Base-by-base conservation (phyloP, 2,797 vertebrate species). In the Ambastaia sidthimunki region DNA sequence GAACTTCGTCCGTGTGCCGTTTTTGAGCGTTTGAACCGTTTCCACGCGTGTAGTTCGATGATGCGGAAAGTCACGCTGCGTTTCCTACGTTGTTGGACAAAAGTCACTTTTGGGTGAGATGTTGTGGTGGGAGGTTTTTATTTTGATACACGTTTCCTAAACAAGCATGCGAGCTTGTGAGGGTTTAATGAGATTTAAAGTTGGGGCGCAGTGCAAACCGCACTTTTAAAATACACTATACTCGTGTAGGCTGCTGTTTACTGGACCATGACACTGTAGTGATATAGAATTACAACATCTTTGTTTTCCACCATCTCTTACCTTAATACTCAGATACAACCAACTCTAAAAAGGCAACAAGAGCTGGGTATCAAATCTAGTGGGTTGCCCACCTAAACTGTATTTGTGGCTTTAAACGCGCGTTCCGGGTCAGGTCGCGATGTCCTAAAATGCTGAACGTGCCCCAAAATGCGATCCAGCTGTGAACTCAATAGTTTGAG, bases 181-280 rank as follows among this genome's bases (percentile, higher is more conserved):
- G 23, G 13, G 21, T 9, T 44, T 59, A 25, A 7, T 31, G 18
- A 65, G n/a, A 41, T 19, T n/a, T 12, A 11, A 65, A 65, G 18
- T 37, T 34, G 44, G 25, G 16, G 4, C 37, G 23, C 65, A n/a
- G 34, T 73, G 10, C 16, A 74, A 63, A 72, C 54, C 31, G 55
- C 54, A 23, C 57, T 37, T 70, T 62, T 3, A 10, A 18, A n/a
- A 9, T 65, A 2, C 54, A 57, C 54, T 34, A 37, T 15, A 10
- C 19, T 21, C 12, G 25, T 18, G 12, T 52, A 50, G 1, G n/a
- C 67, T 50, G 28, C n/a, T 62, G 76, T 60, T 55, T 71, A 60
- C n/a, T 71, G 55, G 47, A 78, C 76, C 66, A 52, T 71, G 55
- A 71, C 55, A 23, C 12, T 60, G 15, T 77, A 1, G 7, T 23